A percentile compares a stretch with the other conserved stretches of the same genome.
These are phyloP conservation scores for Heliornis fulica DNA, from an alignment of 2,113 vertebrate genomes.

Conservation along the genomic window DNA sequence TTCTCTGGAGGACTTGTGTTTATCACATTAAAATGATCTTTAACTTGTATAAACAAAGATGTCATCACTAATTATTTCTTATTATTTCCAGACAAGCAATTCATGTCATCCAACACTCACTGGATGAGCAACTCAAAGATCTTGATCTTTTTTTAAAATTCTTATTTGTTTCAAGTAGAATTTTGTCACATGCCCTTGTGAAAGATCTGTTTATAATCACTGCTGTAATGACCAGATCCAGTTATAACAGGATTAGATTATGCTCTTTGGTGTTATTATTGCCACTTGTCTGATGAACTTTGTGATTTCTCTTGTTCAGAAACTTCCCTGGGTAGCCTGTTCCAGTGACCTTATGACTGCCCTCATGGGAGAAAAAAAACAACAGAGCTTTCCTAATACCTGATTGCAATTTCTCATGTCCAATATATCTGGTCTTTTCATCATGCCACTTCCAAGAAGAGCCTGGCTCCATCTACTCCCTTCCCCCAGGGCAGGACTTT, in stretches of 20 bases:
- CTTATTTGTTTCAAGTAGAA: neutral
- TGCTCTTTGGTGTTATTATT: neutral
- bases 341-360: neutral
- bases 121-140: neutral
- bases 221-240: neutral
- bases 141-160: neutral
- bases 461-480: neutral
- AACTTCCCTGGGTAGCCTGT: neutral
- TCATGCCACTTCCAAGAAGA: neutral
- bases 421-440: neutral
- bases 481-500: neutral
- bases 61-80: conserved; percentile 9
- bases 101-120: neutral
- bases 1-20: neutral
- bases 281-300: neutral
- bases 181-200: neutral
- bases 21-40: conserved; percentile 10
- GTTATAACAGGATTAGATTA: neutral
- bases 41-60: neutral
- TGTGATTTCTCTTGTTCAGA: neutral
- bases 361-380: neutral
- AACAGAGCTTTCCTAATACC: neutral
- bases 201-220: neutral
- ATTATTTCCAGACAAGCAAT: neutral
- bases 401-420: neutral